A percentile compares a stretch with the other conserved stretches of the same genome.
Evolutionary conservation across 2,113 vertebrate species (phyloP).

Genomic region (Elephantulus edwardii): DNA sequence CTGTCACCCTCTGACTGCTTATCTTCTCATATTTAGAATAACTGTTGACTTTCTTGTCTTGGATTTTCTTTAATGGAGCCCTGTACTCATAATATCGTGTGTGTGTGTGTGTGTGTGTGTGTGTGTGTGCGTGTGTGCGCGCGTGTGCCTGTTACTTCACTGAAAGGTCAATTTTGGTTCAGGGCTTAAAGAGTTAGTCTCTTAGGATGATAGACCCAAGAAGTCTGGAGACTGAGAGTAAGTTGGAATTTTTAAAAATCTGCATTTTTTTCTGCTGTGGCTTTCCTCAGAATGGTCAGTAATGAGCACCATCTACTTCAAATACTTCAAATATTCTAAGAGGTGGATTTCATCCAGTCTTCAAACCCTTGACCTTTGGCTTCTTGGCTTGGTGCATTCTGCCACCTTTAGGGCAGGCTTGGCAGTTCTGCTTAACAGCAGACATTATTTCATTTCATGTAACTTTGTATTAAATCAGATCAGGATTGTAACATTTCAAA

Average conservation of each 20-base stretch:
- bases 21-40: not conserved
- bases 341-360: not conserved
- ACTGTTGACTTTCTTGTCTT: not conserved
- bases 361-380: not conserved
- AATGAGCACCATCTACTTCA: not conserved
- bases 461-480: constrained; percentile 4
- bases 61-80: not conserved
- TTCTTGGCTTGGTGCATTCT: constrained; percentile 64
- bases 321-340: not conserved
- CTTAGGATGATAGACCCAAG: not conserved
- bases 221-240: not conserved
- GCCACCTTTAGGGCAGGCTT: constrained; percentile 79
- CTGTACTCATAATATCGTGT: not conserved
- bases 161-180: not conserved
- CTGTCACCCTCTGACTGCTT: not conserved
- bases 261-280: not conserved
- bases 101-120: not conserved
- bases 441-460: not conserved
- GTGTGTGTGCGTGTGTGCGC: no score
- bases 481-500: constrained; percentile 31
- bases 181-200: not conserved
- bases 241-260: not conserved
- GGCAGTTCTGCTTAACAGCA: constrained; percentile 55
- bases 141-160: not conserved
- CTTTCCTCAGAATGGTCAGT: not conserved